A percentile compares a stretch with the other conserved stretches of the same genome.
Evolutionary conservation across 1,140 invertebrate species (phyloP).

Genomic region (Copidosoma floridanum): DNA sequence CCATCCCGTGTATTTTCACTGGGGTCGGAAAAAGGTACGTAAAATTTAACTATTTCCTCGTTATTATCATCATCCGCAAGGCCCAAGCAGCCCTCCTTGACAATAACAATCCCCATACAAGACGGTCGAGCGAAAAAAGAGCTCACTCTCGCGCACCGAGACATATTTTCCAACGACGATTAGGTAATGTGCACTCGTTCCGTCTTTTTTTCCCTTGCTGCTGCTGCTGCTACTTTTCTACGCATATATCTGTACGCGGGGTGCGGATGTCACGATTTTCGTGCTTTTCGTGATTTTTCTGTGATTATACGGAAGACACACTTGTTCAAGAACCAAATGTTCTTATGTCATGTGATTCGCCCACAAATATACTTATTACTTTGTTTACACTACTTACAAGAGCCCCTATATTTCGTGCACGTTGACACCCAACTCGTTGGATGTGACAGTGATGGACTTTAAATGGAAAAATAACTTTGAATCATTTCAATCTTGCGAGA

Average conservation of each 20-base stretch:
- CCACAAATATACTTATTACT: too few relatives aligned
- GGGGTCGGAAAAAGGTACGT: background rate
- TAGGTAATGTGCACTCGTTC: constrained; percentile 6
- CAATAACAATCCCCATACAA: too few relatives aligned
- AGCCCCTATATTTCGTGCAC: too few relatives aligned
- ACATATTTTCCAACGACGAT: constrained; percentile 1
- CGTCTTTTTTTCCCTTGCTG: too few relatives aligned
- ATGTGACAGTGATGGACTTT: too few relatives aligned
- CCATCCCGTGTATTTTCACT: too few relatives aligned
- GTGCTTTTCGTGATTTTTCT: background rate
- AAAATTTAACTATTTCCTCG: background rate
- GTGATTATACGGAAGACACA: background rate
- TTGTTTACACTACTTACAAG: too few relatives aligned
- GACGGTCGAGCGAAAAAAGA: too few relatives aligned
- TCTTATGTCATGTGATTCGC: background rate
- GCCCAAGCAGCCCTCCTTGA: background rate
- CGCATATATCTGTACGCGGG: background rate
- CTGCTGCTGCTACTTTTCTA: background rate
- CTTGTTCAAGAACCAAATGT: background rate
- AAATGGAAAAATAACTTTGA: too few relatives aligned
- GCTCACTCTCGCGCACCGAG: background rate
- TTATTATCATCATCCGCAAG: background rate
- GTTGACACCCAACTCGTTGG: too few relatives aligned
- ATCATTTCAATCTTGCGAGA: too few relatives aligned
- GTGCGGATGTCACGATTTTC: background rate